Evolutionary conservation across 2,888 invertebrate genomes (phyloP).

Genomic region (Heliconius charithonia): DNA sequence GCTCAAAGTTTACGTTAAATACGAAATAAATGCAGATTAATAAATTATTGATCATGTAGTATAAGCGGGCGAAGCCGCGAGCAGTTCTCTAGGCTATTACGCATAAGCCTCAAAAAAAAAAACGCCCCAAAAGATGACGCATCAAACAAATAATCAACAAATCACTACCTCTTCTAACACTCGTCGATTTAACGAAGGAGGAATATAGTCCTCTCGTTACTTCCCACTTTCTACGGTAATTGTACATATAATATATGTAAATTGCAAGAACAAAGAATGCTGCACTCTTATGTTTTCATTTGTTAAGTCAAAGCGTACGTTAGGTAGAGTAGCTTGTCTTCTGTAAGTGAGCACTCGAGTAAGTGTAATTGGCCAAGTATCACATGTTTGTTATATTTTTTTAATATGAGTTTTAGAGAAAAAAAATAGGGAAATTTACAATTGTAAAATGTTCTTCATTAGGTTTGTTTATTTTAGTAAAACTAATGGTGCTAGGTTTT

Average conservation of each 20-base stretch:
- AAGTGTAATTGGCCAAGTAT: conserved; percentile 25
- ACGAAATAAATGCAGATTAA: no score
- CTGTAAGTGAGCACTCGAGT: conserved; percentile 22
- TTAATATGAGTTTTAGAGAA: background rate
- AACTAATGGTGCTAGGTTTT: background rate
- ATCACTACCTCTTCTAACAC: conserved; percentile 62
- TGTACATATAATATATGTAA: conserved; percentile 16
- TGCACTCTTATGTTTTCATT: conserved; percentile 27
- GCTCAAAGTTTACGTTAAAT: no score
- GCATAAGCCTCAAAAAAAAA: conserved; percentile 72
- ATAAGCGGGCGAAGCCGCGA: no score
- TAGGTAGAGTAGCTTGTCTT: conserved; percentile 22
- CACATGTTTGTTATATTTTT: conserved; percentile 13
- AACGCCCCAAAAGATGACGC: conserved; percentile 55
- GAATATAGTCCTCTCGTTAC: conserved; percentile 53
- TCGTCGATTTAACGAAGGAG: conserved; percentile 71
- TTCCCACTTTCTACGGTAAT: conserved; percentile 1
- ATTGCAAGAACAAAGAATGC: conserved; percentile 22
- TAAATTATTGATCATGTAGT: no score
- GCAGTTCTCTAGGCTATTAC: no score
- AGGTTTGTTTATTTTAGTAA: background rate
- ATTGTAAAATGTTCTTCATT: no score
- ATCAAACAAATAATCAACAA: conserved; percentile 69
- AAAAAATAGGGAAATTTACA: background rate
- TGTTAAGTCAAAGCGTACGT: conserved; percentile 28